These are phyloP conservation scores for Thymelicus sylvestris DNA, from an alignment of 2,888 invertebrate genomes.

Conservation along the genomic window DNA sequence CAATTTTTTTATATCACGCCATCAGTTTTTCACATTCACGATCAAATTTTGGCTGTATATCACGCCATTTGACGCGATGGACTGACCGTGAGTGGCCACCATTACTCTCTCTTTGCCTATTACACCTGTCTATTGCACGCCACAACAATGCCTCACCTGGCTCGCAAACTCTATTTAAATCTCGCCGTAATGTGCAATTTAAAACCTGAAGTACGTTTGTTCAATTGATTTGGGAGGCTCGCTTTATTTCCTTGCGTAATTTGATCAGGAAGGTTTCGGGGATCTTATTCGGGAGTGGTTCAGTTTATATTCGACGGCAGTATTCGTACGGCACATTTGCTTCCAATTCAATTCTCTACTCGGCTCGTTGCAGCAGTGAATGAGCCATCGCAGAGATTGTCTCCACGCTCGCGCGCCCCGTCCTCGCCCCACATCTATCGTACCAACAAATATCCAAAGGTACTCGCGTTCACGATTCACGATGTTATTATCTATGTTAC, in stretches of 20 bases:
- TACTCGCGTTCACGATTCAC: constrained; percentile 52
- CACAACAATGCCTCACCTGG: constrained; percentile 19
- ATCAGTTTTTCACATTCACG: too few relatives aligned
- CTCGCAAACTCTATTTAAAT: constrained; percentile 30
- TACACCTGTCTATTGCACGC: constrained; percentile 31
- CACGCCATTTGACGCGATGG: too few relatives aligned
- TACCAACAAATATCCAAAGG: constrained; percentile 53
- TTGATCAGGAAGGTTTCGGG: constrained; percentile 60
- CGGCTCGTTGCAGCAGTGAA: constrained; percentile 78
- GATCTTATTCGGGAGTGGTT: constrained; percentile 65
- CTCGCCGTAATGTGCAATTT: constrained; percentile 32
- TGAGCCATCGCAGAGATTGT: constrained; percentile 79
- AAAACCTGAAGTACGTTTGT: constrained; percentile 29
- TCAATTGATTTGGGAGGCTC: constrained; percentile 32
- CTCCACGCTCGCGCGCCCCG: constrained; percentile 50
- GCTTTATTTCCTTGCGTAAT: constrained; percentile 56
- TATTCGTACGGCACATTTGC: constrained; percentile 78
- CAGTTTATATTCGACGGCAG: constrained; percentile 75
- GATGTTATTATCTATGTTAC: constrained; percentile 39
- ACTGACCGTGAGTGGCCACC: too few relatives aligned
- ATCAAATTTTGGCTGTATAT: too few relatives aligned
- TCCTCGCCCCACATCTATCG: constrained; percentile 44
- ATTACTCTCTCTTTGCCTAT: constrained; percentile 36
- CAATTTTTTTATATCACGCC: too few relatives aligned
- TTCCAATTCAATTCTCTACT: constrained; percentile 80